Evolutionary conservation across 1,140 invertebrate species (phyloP).

Genomic region (Pomacea maculata): DNA sequence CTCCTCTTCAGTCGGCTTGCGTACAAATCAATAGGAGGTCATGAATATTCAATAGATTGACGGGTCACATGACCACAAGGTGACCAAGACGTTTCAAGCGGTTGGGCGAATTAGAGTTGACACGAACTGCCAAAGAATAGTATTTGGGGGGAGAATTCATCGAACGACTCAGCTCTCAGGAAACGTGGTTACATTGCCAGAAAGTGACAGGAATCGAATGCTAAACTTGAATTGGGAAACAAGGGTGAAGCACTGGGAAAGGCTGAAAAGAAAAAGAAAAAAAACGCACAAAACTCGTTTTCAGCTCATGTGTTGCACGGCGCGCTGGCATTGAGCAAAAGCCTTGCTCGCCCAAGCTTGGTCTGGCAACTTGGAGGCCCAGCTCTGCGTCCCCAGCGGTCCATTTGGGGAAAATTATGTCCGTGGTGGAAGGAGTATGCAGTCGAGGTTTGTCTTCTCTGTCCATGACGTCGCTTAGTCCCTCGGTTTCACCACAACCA

Average conservation of each 20-base stretch:
- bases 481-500: slow-evolving; percentile 17
- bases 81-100: slow-evolving; percentile 28
- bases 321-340: no score
- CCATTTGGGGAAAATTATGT: slow-evolving; percentile 15
- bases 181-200: no score
- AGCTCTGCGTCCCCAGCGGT: slow-evolving; percentile 4
- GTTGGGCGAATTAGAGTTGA: slow-evolving; percentile 27
- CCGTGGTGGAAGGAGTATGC: slow-evolving; percentile 18
- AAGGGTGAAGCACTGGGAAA: no score
- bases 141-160: slow-evolving; percentile 8
- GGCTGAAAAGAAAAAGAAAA: no score
- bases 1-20: background rate
- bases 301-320: no score
- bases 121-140: slow-evolving; percentile 23
- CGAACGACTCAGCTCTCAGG: background rate
- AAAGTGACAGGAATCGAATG: no score
- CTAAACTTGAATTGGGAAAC: no score
- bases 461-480: slow-evolving; percentile 15
- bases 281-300: no score
- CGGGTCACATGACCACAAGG: slow-evolving; percentile 28
- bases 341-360: no score
- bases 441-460: slow-evolving; percentile 14
- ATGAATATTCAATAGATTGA: slow-evolving; percentile 27
- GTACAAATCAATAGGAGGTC: slow-evolving; percentile 16
- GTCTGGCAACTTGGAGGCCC: background rate